Evolutionary conservation across 2,113 vertebrate genomes (phyloP), one percentile per base, ranked within the genome.

Genomic region (Panurus biarmicus): DNA sequence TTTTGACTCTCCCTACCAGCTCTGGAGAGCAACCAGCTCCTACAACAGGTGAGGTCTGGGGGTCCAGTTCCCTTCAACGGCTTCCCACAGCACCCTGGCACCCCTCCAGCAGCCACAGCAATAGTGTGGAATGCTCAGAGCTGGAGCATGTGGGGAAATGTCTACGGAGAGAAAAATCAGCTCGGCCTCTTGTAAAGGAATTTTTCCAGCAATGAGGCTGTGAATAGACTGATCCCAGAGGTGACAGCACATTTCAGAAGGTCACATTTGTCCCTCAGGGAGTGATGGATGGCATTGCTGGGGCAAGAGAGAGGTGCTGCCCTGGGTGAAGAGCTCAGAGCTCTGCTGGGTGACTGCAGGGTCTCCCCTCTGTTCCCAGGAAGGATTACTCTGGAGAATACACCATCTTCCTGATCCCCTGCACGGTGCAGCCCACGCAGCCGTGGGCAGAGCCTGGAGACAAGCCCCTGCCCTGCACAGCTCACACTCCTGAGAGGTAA

Each of bases 21-120:
- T 99, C 82, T 99, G 99, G 99, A 98, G 99, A 92, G 99, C 99
- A 31, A 99, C 99, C 72, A 99, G 99, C 95, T 99, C 99, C 54
- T 99, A 99, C 69, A 99, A 98, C 98, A 98, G 99, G 99, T 99
- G 87, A 89, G 65, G 13, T 17, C 16, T 38, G 45, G 2, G 12
- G 13, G 5, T 36, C 45, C 56, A 2, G n/a, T 14, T 22, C 1
- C 57, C 35, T 35, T 18, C 33, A 47, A 44, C 82, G 67, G 72
- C 29, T 81, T 54, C 36, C 60, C 15, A 8, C 53, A 10, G 45
- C 51, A 7, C 38, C 2, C 47, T 9, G 9, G 26, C 17, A 8
- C n/a, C 44, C 38, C 35, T 71, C 36, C 42, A 14, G 82, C 58
- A 69, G 48, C 44, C 62, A 7, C 50, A 40, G 70, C 4, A 1